A percentile compares a stretch with the other conserved stretches of the same genome.
Conservation (phyloP, 1,140 invertebrate genomes). For the Macrostomum lignano region DNA sequence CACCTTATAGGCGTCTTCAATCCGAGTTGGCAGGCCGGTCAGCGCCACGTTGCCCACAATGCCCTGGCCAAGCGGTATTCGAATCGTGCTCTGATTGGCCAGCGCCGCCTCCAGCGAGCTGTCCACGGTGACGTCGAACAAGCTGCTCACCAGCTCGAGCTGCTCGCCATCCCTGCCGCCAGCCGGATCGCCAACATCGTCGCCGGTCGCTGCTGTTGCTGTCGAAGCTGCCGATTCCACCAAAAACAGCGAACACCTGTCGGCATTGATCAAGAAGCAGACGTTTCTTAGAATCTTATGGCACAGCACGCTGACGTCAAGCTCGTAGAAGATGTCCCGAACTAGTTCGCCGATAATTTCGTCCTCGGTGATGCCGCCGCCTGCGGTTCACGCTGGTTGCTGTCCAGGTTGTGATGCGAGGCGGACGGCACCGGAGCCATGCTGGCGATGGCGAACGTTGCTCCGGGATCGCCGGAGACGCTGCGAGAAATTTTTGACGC, state of each 20-base stretch:
- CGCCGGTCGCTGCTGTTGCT: conserved; percentile 13
- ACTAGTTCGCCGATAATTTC: conserved; percentile 82
- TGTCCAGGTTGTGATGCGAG: too few species aligned
- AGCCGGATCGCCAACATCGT: too few species aligned
- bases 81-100: conserved; percentile 37
- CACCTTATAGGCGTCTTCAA: conserved; percentile 76
- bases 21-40: conserved; percentile 64
- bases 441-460: too few species aligned
- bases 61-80: conserved; percentile 47
- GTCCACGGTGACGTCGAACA: conserved; percentile 48
- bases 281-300: conserved; percentile 87
- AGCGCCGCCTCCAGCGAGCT: conserved; percentile 38
- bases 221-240: conserved; percentile 37
- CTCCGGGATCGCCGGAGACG: too few species aligned
- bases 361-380: too few species aligned
- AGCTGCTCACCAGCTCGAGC: conserved; percentile 59
- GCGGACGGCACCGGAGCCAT: too few species aligned
- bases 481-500: too few species aligned
- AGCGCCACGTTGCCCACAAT: conserved; percentile 74
- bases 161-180: too few species aligned
- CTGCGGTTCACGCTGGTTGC: too few species aligned
- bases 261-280: conserved; percentile 58
- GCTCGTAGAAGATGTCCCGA: conserved; percentile 78
- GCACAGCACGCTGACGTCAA: conserved; percentile 63
- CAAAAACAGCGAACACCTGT: conserved; percentile 64